Evolutionary conservation across 2,797 vertebrate species (phyloP), one percentile per base, ranked within the genome.

Genomic region (Monodelphis domestica): DNA sequence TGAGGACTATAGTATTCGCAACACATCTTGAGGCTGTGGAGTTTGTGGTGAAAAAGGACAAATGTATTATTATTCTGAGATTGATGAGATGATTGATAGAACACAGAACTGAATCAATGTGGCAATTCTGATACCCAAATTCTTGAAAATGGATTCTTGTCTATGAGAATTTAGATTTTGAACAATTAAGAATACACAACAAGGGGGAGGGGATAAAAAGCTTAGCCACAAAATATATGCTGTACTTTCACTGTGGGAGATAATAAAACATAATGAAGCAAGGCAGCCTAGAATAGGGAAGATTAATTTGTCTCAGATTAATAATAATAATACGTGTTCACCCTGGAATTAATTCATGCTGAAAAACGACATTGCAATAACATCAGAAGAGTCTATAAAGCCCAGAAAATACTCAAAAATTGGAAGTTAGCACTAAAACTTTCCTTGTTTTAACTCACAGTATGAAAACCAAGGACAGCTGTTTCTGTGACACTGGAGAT

Each of bases 281-380:
- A 93, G 90, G 26, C 38, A 95, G 51, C 28, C 28, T 90, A 88
- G 28, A 94, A 52, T 90, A 90, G 93, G 56, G 84, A 33, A 95
- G 88, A 92, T n/a, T 53, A 91, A 88, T 94, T 50, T 90, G 70
- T 90, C 38, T 89, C 91, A 92, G 78, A 88, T 88, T 93, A 94
- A 90, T 87, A 91, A 50, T 91, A 94, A 78, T 89, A 96, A 53
- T 1, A 17, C 54, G 93, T 84, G 9, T 91, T 96, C 57, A 89
- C 9, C 89, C 11, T 94, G 54, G 17, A 93, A 53, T 95, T 93
- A 70, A 90, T 94, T 94, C 55, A 53, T 96, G n/a, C 56, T 95
- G 54, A 91, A 94, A 70, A 95, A 94, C 63, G 94, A 90, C 33
- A 94, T 54, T 56, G 33, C 2, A 88, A 24, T n/a, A 91, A 14